phyloP scores from a whole-genome alignment of 2,113 vertebrate species.

The Pteronura brasiliensis region DNA sequence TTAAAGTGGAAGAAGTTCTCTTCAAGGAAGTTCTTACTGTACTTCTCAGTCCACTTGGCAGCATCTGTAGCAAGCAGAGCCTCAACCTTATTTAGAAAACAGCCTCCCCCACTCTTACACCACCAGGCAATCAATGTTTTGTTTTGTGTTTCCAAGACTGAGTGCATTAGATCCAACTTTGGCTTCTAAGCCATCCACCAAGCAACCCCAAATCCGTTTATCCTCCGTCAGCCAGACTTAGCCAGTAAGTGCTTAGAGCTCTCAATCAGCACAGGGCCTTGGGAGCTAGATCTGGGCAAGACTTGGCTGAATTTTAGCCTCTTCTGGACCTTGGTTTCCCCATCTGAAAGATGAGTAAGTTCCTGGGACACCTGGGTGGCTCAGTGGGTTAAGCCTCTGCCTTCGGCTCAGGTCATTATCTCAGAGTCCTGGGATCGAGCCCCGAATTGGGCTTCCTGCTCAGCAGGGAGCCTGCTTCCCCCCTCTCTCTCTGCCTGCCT shows the following conservation, averaged over 20 bases:
- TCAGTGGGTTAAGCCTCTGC: not conserved
- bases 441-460: no score
- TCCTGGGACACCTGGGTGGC: no score
- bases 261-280: not conserved
- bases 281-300: not conserved
- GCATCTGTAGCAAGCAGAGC: not conserved
- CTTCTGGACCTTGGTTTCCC: not conserved
- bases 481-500: no score
- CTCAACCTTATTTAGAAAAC: not conserved
- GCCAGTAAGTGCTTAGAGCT: not conserved
- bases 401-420: no score
- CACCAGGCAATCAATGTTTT: not conserved
- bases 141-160: not conserved
- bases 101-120: not conserved
- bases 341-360: not conserved
- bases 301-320: not conserved
- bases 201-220: not conserved
- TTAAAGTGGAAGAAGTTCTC: not conserved
- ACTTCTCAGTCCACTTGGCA: not conserved
- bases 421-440: no score
- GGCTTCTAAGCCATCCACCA: not conserved
- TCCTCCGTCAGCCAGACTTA: not conserved
- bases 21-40: not conserved
- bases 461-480: no score
- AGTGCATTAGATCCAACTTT: not conserved